Evolutionary conservation across 2,113 vertebrate genomes (phyloP), one percentile per base, ranked within the genome.

Genomic region (Eolophus roseicapilla): DNA sequence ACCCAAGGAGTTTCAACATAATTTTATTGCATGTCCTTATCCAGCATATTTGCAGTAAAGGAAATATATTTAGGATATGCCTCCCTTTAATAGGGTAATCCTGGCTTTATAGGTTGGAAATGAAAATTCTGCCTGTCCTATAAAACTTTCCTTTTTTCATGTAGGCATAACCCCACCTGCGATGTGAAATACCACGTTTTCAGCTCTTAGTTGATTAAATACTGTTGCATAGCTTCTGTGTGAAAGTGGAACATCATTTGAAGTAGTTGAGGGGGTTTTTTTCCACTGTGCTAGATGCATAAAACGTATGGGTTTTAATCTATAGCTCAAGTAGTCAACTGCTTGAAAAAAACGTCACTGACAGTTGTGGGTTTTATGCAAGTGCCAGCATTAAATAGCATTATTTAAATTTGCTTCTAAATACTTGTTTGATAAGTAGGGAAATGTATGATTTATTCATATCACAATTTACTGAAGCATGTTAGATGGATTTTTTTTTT

Each of bases 401-500:
- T 97, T 96, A 95, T 97, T 97, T 97, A 97, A 97, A 98, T 92
- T 86, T 94, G 60, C 93, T 95, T 96, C 96, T 95, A 95, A 98
- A 97, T 96, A 89, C 95, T 97, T 97, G 95, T 94, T 95, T 97
- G 94, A 97, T 96, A 97, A 97, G 97, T 80, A 96, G 57, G 93
- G 86, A 95, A 97, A 84, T 89, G 65, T 94, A 96, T 97, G 96
- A 97, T 97, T 96, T 97, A 97, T 97, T 97, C 97, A 95, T 93
- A 94, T 96, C 93, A 93, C 91, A 96, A 92, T 97, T 98, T 97
- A 96, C 89, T 97, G 93, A 97, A 96, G 82, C 95, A 90, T 94
- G 94, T 96, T 98, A 95, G 86, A 86, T 67, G 79, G 28, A 23
- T 4, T 4, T 1, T 37, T 60, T 37, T 60, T 95, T 63, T 94